These are phyloP conservation scores for Agapornis canus DNA, from an alignment of 2,797 vertebrate species.

Conservation along the genomic window DNA sequence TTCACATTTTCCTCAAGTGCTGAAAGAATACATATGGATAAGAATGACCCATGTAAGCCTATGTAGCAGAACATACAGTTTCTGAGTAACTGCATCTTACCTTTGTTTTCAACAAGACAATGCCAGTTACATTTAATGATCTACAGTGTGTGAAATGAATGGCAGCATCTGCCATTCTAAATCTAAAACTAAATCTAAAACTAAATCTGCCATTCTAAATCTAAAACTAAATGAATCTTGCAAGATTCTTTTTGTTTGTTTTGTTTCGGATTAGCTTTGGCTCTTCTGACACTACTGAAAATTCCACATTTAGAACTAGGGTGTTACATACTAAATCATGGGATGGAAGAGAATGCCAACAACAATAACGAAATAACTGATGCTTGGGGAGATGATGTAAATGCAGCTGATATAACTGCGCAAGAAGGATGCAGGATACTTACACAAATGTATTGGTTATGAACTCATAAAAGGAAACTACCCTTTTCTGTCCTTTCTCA, in stretches of 20 bases:
- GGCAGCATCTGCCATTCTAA: neutral
- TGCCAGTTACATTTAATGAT: neutral
- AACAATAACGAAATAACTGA: neutral
- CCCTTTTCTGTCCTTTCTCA: neutral
- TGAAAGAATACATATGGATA: neutral
- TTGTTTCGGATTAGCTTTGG: neutral
- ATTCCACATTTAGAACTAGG: neutral
- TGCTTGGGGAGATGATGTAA: neutral
- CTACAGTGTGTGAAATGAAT: neutral
- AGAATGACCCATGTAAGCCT: neutral
- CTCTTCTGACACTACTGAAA: neutral
- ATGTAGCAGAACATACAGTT: neutral
- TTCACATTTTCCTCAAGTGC: neutral
- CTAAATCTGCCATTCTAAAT: too few relatives aligned
- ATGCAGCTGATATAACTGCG: neutral
- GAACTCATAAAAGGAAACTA: neutral
- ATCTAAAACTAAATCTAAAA: too few relatives aligned
- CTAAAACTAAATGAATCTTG: neutral
- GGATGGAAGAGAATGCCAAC: neutral
- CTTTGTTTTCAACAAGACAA: neutral
- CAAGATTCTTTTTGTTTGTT: neutral
- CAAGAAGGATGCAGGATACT: neutral
- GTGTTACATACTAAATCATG: neutral
- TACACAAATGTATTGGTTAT: neutral
- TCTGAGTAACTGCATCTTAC: neutral